These are phyloP conservation scores for Tenebrio molitor DNA, from an alignment of 1,140 invertebrate species.

Conservation along the genomic window DNA sequence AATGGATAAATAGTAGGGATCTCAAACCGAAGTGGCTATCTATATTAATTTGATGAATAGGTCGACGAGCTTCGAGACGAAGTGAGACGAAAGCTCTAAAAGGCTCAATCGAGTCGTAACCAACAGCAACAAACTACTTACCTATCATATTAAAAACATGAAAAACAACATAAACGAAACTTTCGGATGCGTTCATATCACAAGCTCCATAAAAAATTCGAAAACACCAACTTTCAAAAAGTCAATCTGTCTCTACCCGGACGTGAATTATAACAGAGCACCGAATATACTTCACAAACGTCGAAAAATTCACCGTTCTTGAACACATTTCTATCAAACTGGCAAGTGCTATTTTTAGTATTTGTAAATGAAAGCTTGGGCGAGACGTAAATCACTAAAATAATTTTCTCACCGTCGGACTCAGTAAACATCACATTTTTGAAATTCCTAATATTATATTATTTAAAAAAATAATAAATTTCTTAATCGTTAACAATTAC, in stretches of 20 bases:
- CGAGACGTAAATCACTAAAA: constrained; percentile 18
- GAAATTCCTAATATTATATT: neutral
- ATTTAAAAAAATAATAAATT: constrained; percentile 27
- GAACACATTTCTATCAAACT: constrained; percentile 28
- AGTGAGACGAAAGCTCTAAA: too few relatives aligned
- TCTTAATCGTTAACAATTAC: constrained; percentile 14
- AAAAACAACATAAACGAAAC: constrained; percentile 23
- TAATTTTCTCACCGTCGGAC: constrained; percentile 16
- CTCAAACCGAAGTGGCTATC: too few relatives aligned
- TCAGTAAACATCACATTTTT: constrained; percentile 13
- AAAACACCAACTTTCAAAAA: constrained; percentile 9
- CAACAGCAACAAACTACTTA: too few relatives aligned
- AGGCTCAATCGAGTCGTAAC: too few relatives aligned
- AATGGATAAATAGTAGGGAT: too few relatives aligned
- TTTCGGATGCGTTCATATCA: constrained; percentile 21
- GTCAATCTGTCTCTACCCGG: neutral
- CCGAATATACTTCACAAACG: constrained; percentile 3
- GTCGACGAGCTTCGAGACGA: too few relatives aligned
- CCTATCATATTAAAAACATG: constrained; percentile 45
- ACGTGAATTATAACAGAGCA: neutral
- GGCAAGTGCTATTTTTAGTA: constrained; percentile 27
- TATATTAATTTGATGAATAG: too few relatives aligned
- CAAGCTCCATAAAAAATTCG: neutral
- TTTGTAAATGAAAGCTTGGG: neutral
- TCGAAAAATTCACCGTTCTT: constrained; percentile 18